A percentile compares a stretch with the other conserved stretches of the same genome.
Conservation (phyloP, 2,888 invertebrate species). For the Thymelicus sylvestris region DNA sequence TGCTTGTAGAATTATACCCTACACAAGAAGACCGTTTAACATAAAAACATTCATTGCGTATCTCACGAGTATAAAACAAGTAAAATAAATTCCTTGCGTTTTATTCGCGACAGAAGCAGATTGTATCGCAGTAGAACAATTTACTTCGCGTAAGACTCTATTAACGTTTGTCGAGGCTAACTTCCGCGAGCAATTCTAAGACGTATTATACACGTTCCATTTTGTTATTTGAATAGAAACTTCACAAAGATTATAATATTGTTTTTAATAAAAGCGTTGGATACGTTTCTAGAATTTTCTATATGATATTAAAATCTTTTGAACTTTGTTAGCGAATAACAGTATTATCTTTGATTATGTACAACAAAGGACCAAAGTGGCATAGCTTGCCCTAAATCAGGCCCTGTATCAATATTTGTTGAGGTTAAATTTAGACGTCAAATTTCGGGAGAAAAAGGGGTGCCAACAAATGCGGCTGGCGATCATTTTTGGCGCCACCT, state of each 20-base stretch:
- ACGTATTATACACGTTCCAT: background rate
- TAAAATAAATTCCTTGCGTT: constrained; percentile 5
- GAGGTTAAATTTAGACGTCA: too few relatives aligned
- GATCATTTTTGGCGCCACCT: too few relatives aligned
- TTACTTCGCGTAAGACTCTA: constrained; percentile 21
- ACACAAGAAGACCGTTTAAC: too few relatives aligned
- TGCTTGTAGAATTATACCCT: background rate
- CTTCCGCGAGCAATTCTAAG: constrained; percentile 8
- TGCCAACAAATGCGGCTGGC: too few relatives aligned
- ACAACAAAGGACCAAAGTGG: too few relatives aligned
- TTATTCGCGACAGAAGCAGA: constrained; percentile 7
- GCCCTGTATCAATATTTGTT: too few relatives aligned
- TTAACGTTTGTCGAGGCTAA: constrained; percentile 7
- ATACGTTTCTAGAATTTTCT: background rate
- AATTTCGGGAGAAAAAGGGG: too few relatives aligned
- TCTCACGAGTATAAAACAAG: background rate
- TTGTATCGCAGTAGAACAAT: constrained; percentile 14
- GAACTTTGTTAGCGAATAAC: too few relatives aligned
- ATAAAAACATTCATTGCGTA: background rate
- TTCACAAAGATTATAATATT: background rate
- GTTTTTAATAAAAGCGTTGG: background rate
- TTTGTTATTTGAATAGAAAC: constrained; percentile 3
- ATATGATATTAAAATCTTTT: too few relatives aligned
- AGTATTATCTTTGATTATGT: too few relatives aligned
- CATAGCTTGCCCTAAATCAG: too few relatives aligned